Evolutionary conservation across 2,888 invertebrate species (phyloP), one percentile per base, ranked within the genome.

Genomic region (Sinhomidia bicolor): DNA sequence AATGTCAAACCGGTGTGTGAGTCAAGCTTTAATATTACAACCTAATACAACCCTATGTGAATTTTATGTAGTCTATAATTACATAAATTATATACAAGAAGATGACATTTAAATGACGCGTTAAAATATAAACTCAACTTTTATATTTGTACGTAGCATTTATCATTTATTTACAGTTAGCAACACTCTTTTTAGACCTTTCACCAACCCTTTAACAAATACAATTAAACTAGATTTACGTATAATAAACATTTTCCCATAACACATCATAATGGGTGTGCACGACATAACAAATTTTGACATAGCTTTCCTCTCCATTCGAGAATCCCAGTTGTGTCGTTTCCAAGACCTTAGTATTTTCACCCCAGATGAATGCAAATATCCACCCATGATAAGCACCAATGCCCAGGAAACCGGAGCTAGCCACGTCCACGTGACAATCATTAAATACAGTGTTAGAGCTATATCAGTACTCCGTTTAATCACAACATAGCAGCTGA

Each of bases 171-270:
- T n/a, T n/a, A n/a, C n/a, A n/a, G 82, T 54, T 0, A 85, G 62
- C 51, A 85, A 47, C 10, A n/a, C 32, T 44, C 65, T 62, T 2
- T 78, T 2, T 2, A 85, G 20, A 9, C 85, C 85, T 47, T 26
- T 60, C 4, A 17, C 32, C 6, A 76, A 6, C 9, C 78, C 47
- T 20, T 78, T 14, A 0, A 23, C 9, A 41, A 62, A 85, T n/a
- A 26, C 68, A 2, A 79, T 20, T 1, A 79, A 68, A 23, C 6
- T 68, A 0, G 32, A 12, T 14, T 26, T 57, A 0, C 54, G 26
- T n/a, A 85, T 54, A 0, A 26, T 29, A 36, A 32, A 79, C 54
- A 29, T 26, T 23, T 54, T 85, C 26, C 85, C 68, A 17, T 26
- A 54, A n/a, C 60, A 36, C 0, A 85, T 12, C 65, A 54, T 54